Evolutionary conservation across 2,113 vertebrate genomes (phyloP).

Genomic region (Podarcis muralis): DNA sequence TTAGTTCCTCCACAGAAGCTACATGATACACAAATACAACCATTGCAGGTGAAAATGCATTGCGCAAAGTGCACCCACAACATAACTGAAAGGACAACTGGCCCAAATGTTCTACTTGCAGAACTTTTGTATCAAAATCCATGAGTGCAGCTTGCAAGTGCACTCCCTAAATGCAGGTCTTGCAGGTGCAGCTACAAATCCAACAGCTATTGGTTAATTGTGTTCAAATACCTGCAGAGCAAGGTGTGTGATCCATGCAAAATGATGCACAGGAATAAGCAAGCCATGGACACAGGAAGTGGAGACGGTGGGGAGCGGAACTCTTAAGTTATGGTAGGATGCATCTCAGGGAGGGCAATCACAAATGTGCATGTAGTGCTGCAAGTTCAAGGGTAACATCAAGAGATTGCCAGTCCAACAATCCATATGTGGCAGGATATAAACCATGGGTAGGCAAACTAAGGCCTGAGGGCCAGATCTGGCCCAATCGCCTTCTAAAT

Average conservation of each 20-base stretch:
- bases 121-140: no score
- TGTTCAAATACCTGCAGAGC: neutral
- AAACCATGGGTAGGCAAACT: neutral
- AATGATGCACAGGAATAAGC: neutral
- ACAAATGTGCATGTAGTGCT: neutral
- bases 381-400: neutral
- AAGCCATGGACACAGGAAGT: neutral
- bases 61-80: neutral
- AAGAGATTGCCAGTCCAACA: neutral
- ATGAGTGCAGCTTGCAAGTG: neutral
- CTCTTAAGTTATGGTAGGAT: neutral
- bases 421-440: neutral
- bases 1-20: neutral
- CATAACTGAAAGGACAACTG: neutral
- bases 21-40: neutral
- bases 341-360: neutral
- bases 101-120: neutral
- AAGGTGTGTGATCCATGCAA: neutral
- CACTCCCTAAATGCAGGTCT: neutral
- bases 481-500: no score
- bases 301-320: neutral
- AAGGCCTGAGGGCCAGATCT: no score
- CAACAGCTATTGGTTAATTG: neutral
- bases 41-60: neutral
- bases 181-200: neutral